Base-by-base conservation (phyloP, 2,888 invertebrate genomes). In the Tuta absoluta region DNA sequence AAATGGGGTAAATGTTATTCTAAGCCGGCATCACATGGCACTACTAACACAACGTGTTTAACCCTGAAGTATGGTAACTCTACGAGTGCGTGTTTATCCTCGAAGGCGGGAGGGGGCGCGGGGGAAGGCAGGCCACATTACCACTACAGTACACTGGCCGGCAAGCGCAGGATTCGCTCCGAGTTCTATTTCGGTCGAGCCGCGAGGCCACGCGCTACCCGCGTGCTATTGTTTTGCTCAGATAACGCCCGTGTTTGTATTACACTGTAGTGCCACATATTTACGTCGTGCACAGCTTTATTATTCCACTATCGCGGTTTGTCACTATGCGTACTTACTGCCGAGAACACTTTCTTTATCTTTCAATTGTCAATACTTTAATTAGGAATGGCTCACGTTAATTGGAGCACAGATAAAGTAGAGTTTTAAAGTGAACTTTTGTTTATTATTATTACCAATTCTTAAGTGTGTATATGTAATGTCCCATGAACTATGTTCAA, bases 221-320 rank as follows among this genome's bases (percentile, higher is more conserved):
- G 83, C 90, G 87, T 91, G 91, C 79, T 79, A 71, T 84, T 91
- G 90, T 91, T 91, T 89, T 90, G 89, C 80, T 86, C 80, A 76
- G 83, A 84, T 82, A 79, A 71, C 60, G 1, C 75, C 75, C 73
- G 77, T 76, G 66, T 75, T 41, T 76, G 73, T 70, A 72, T 74
- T 72, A 72, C 71, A 73, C 66, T 56, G 71, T 75, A 72, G 28
- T 28, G 76, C 71, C 87, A 87, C 82, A 81, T 86, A 84, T 82
- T 79, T 80, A 81, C 81, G 75, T 74, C 86, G 89, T 87, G 87
- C 76, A 74, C 74, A 61, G 74, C 78, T 80, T 80, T 77, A 81
- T 81, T 80, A 77, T 79, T 75, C 74, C 72, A 67, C 81, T 84
- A 82, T 80, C 75, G 61, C 60, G 68, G 68, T 72, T 71, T 80